Evolutionary conservation across 2,113 vertebrate species (phyloP).

Genomic region (Gobius niger): DNA sequence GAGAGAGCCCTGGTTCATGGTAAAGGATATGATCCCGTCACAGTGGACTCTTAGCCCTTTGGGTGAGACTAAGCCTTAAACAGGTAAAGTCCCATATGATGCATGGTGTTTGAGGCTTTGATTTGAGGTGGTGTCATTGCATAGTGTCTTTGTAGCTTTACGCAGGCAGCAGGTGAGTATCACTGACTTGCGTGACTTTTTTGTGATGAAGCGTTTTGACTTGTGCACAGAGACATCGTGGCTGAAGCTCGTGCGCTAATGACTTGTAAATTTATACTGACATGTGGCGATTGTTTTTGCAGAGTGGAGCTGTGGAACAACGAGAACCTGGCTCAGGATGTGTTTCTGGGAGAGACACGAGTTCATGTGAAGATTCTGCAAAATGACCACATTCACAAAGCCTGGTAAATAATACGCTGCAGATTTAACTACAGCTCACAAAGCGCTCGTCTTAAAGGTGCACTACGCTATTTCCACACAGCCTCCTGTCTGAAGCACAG

Average conservation of each 20-base stretch:
- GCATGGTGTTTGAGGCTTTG: conserved; percentile 69
- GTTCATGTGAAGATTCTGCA: conserved; percentile 91
- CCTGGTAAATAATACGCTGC: conserved; percentile 82
- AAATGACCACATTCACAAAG: conserved; percentile 86
- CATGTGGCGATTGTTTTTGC: conserved; percentile 58
- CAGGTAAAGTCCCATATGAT: conserved; percentile 58
- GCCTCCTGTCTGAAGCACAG: too few species aligned
- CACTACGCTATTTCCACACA: not conserved
- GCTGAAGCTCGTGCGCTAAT: too few species aligned
- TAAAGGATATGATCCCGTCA: conserved; percentile 65
- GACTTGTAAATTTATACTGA: too few species aligned
- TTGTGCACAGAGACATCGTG: too few species aligned
- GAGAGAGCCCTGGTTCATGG: conserved; percentile 68
- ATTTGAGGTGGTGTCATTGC: conserved; percentile 71
- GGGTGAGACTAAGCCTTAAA: conserved; percentile 66
- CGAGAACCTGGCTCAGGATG: conserved; percentile 92
- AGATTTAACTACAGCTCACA: not conserved
- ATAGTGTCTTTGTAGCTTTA: conserved; percentile 33
- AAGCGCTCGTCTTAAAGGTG: not conserved
- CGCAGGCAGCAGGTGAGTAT: conserved; percentile 41
- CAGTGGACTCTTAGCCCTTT: conserved; percentile 65
- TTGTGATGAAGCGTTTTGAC: not conserved
- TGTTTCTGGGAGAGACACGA: conserved; percentile 94
- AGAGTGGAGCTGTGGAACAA: conserved; percentile 97
- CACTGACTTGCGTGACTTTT: not conserved